These are phyloP conservation scores for Dysdera silvatica DNA, from an alignment of 1,140 invertebrate species.

Conservation along the genomic window DNA sequence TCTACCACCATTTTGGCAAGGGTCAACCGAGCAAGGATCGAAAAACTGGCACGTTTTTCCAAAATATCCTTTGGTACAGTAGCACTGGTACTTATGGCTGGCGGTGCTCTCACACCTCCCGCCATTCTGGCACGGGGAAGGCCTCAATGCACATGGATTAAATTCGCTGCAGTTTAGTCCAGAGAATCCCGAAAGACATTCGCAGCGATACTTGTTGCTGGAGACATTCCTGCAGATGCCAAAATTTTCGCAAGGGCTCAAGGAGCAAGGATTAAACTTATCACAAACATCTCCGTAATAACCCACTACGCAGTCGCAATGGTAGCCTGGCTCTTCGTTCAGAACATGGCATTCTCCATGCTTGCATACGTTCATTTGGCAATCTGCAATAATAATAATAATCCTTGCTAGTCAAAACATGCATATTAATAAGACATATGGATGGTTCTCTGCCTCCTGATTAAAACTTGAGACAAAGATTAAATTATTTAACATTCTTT, in stretches of 20 bases:
- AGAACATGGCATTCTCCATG: slow-evolving; percentile 26
- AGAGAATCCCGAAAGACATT: slow-evolving; percentile 64
- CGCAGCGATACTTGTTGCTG: slow-evolving; percentile 30
- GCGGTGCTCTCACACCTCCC: slow-evolving; percentile 66
- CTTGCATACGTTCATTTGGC: slow-evolving; percentile 26
- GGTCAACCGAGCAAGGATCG: slow-evolving; percentile 87
- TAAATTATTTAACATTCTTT: too few relatives aligned
- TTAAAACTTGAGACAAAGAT: too few relatives aligned
- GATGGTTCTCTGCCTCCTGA: too few relatives aligned
- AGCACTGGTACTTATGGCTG: slow-evolving; percentile 66
- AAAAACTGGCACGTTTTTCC: slow-evolving; percentile 66
- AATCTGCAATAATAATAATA: slow-evolving; percentile 18
- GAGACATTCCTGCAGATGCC: slow-evolving; percentile 35
- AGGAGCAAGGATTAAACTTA: slow-evolving; percentile 67
- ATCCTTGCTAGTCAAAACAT: background rate
- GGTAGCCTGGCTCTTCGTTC: slow-evolving; percentile 32
- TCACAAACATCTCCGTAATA: slow-evolving; percentile 28
- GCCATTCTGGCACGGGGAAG: slow-evolving; percentile 57
- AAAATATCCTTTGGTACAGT: slow-evolving; percentile 48
- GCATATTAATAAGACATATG: too few relatives aligned
- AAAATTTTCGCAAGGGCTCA: slow-evolving; percentile 77
- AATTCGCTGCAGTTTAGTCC: slow-evolving; percentile 71
- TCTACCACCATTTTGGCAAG: slow-evolving; percentile 79
- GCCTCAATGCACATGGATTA: slow-evolving; percentile 54
- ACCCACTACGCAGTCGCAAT: slow-evolving; percentile 30